These are phyloP conservation scores for Ellobium chinense DNA, from an alignment of 2,888 invertebrate genomes.

Conservation along the genomic window DNA sequence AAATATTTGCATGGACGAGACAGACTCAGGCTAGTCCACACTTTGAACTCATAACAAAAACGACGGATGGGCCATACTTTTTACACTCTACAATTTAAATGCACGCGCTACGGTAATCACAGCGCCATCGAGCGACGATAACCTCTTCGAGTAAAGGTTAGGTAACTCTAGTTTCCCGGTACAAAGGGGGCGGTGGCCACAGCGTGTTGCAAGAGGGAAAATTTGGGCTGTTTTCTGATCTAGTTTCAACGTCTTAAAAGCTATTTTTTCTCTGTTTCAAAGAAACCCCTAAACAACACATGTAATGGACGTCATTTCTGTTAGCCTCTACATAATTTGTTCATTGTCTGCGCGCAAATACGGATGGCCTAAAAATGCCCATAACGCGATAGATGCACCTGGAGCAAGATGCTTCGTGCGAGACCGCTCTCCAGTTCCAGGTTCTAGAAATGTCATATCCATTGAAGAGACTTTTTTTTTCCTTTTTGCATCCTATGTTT, in stretches of 20 bases:
- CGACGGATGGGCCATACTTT: not conserved
- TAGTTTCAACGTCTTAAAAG: slow-evolving; percentile 3
- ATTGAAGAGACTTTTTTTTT: no score
- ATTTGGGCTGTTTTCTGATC: slow-evolving; percentile 7
- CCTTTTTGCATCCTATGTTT: slow-evolving; percentile 57
- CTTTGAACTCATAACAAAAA: no score
- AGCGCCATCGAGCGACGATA: slow-evolving; percentile 73
- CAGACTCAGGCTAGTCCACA: no score
- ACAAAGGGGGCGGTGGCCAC: slow-evolving; percentile 49
- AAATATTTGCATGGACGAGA: no score
- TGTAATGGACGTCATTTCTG: slow-evolving; percentile 9
- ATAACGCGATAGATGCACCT: slow-evolving; percentile 25
- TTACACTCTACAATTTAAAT: slow-evolving; percentile 47
- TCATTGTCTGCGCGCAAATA: slow-evolving; percentile 12
- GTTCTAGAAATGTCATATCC: slow-evolving; percentile 20
- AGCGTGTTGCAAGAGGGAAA: slow-evolving; percentile 1
- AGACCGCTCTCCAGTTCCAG: slow-evolving; percentile 13
- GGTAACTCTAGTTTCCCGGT: slow-evolving; percentile 66
- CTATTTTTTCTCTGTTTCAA: slow-evolving; percentile 29
- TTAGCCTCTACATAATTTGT: slow-evolving; percentile 21
- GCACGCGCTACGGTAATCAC: slow-evolving; percentile 65
- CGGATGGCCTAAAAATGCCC: slow-evolving; percentile 1
- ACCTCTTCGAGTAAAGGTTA: slow-evolving; percentile 64
- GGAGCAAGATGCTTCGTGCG: slow-evolving; percentile 34
- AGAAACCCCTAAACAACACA: not conserved